Evolutionary conservation across 2,113 vertebrate species (phyloP), one percentile per base, ranked within the genome.

Genomic region (Microcebus murinus): DNA sequence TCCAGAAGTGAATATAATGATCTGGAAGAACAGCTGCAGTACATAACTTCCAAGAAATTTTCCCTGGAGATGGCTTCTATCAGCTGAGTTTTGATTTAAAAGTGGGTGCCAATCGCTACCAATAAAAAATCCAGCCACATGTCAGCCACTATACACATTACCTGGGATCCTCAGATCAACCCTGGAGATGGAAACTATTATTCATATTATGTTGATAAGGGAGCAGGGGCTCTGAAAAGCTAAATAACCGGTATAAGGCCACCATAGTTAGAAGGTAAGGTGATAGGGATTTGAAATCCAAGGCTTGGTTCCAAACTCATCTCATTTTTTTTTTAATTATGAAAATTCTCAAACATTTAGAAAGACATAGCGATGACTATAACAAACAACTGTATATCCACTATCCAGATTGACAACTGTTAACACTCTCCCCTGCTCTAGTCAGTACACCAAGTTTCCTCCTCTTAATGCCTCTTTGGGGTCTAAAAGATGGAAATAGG

Each of bases 1-100:
- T 94, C 79, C 74, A 87, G 86, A 77, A 85, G 57, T 74, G 80
- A 97, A 91, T 80, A 91, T 15, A 67, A 93, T 82, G 48, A 94
- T 74, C 21, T 82, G 23, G 42, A 94, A 91, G 61, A 93, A 94
- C 63, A 92, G 57, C 89, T 27, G 76, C 42, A 52, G 17, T 11
- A 15, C 31, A 36, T 67, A 76, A 65, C 63, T 96, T 96, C 34
- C 50, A 52, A 93, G 73, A 95, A 89, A 36, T 45, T 29, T 87
- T 89, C 90, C 93, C 48, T 89, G 21, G 61, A 70, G 68, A 83
- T 65, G 36, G 29, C 27, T 80, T 92, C 50, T 61, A 73, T 95
- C 31, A 14, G 20, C 57, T 59, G 65, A 83, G 29, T 93, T 95
- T 91, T 34, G n/a, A 42, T 70, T 96, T 87, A 79, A 81, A 94